Percentiles rank a stretch among this genome's conserved stretches.
Evolutionary conservation across 2,888 invertebrate genomes (phyloP).

Genomic region (Himalopsyche kuldschensis): DNA sequence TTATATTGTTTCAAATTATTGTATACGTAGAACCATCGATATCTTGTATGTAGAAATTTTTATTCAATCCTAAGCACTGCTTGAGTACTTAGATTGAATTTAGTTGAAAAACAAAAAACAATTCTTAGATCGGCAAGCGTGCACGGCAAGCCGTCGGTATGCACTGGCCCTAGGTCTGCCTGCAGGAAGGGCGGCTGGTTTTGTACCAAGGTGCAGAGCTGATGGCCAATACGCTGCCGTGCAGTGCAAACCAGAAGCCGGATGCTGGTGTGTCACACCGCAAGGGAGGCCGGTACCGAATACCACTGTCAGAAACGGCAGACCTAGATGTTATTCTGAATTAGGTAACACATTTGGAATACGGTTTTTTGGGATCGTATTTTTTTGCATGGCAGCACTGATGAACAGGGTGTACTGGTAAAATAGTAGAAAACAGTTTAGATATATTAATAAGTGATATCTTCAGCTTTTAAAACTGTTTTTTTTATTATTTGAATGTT

Average conservation of each 20-base stretch:
- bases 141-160: slow-evolving; percentile 53
- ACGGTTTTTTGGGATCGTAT: not conserved
- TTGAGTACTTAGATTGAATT: not conserved
- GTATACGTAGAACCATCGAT: too few species aligned
- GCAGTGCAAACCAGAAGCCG: slow-evolving; percentile 79
- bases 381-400: not conserved
- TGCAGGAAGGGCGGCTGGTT: slow-evolving; percentile 58
- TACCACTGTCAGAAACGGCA: slow-evolving; percentile 71
- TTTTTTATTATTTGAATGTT: too few species aligned
- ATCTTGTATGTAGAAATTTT: too few species aligned
- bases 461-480: too few species aligned
- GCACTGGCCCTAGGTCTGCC: slow-evolving; percentile 50
- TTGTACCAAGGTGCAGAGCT: slow-evolving; percentile 76
- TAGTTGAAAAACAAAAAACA: not conserved
- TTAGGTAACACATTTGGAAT: slow-evolving; percentile 45
- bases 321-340: slow-evolving; percentile 62
- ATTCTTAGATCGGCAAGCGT: slow-evolving; percentile 51
- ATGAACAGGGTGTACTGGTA: too few species aligned
- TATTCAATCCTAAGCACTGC: too few species aligned
- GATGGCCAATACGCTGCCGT: slow-evolving; percentile 85
- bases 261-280: slow-evolving; percentile 90
- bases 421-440: too few species aligned
- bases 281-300: slow-evolving; percentile 81
- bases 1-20: too few species aligned
- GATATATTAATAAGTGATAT: too few species aligned